A percentile compares a stretch with the other conserved stretches of the same genome.
phyloP scores from a whole-genome alignment of 2,888 invertebrate species.

The Cheiracanthium punctorium region DNA sequence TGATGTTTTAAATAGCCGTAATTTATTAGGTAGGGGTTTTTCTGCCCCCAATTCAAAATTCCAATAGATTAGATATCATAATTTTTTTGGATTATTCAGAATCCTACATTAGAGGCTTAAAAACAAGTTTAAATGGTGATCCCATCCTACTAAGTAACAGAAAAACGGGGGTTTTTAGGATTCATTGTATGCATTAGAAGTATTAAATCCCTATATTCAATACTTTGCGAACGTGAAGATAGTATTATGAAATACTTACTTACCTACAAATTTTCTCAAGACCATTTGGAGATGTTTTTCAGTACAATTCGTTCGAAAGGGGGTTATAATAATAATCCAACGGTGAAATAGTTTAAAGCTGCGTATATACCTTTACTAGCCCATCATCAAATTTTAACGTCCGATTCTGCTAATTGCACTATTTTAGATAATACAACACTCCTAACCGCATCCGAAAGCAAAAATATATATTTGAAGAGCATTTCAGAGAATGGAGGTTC shows the following conservation, averaged over 20 bases:
- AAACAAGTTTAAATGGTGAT: background rate
- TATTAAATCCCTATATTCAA: background rate
- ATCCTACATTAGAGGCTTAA: slow-evolving; percentile 1
- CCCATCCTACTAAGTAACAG: background rate
- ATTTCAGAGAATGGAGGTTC: background rate
- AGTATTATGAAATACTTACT: background rate
- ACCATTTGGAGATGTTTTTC: background rate
- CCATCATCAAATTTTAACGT: too few relatives aligned
- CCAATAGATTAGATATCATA: background rate
- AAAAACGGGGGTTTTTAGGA: background rate
- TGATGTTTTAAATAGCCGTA: slow-evolving; percentile 1
- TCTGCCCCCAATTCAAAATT: background rate
- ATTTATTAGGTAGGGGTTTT: slow-evolving; percentile 5
- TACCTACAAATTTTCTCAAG: background rate
- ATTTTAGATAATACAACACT: background rate
- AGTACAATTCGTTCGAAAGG: background rate
- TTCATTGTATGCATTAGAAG: background rate
- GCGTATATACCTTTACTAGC: background rate
- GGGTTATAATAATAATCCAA: background rate
- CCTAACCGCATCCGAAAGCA: background rate
- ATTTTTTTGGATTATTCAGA: background rate
- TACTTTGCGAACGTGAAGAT: background rate
- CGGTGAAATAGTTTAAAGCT: background rate
- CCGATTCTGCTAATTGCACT: too few relatives aligned
- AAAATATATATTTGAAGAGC: background rate